Conservation (phyloP, 2,888 invertebrate genomes). For the Sarcophaga caerulescens region DNA sequence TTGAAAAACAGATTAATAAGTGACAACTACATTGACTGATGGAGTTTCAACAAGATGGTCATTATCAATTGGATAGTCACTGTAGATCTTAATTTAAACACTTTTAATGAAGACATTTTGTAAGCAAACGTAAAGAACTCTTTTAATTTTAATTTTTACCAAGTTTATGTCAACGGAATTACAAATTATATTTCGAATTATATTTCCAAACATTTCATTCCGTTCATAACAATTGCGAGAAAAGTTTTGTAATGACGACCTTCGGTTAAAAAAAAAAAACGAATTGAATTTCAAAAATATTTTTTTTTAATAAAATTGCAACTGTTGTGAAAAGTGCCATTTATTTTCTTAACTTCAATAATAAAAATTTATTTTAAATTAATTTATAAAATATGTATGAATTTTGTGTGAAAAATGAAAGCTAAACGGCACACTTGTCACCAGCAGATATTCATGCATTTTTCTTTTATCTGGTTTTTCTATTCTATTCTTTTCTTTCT, state of each 20-base stretch:
- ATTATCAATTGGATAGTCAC: too few relatives aligned
- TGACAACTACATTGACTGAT: too few relatives aligned
- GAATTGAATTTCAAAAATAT: neutral
- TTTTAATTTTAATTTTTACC: too few relatives aligned
- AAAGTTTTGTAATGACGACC: neutral
- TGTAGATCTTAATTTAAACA: too few relatives aligned
- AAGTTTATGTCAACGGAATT: too few relatives aligned
- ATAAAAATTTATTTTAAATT: conserved; percentile 47
- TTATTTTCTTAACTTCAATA: conserved; percentile 44
- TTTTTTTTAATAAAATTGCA: conserved; percentile 2
- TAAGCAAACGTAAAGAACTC: too few relatives aligned
- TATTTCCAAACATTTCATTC: neutral
- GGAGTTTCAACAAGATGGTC: too few relatives aligned
- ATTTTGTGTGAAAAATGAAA: conserved; percentile 64
- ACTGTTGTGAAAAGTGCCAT: conserved; percentile 32
- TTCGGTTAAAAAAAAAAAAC: neutral
- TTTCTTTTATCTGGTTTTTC: conserved; percentile 8
- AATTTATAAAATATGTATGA: conserved; percentile 65
- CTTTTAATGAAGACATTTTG: too few relatives aligned
- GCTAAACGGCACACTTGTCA: conserved; percentile 64
- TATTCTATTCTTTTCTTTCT: neutral
- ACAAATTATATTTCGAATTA: too few relatives aligned
- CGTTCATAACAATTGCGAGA: neutral
- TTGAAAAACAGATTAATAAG: too few relatives aligned
- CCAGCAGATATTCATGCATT: conserved; percentile 56